Evolutionary conservation across 2,797 vertebrate genomes (phyloP).

Genomic region (Acanthurus tractus): DNA sequence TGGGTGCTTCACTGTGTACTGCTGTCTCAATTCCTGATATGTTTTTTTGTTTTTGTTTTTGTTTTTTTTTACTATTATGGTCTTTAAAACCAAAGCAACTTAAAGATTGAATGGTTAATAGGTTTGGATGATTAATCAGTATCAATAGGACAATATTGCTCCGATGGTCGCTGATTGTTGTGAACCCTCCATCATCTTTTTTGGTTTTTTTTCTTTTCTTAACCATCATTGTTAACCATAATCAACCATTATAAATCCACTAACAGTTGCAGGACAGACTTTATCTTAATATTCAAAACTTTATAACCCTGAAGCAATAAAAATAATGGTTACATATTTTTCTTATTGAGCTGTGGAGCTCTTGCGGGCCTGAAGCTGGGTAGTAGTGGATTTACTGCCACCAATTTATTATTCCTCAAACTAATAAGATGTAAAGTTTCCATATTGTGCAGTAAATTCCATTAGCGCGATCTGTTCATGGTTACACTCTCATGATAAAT

Average conservation of each 20-base stretch:
- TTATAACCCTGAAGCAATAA: not conserved
- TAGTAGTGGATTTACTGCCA: not conserved
- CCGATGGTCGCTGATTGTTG: no score
- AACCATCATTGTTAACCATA: no score
- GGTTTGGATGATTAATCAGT: no score
- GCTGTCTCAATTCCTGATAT: not conserved
- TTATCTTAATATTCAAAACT: not conserved
- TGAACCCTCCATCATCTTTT: no score
- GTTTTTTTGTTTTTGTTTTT: not conserved
- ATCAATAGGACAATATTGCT: no score
- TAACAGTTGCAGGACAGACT: no score
- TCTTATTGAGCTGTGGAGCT: constrained; percentile 1
- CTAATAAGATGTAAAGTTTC: constrained; percentile 35
- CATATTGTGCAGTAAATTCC: constrained; percentile 13
- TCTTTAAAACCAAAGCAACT: constrained; percentile 4
- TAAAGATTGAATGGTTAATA: no score
- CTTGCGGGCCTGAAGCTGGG: not conserved
- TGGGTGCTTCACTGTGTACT: not conserved
- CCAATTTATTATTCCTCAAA: constrained; percentile 29
- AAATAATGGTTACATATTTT: constrained; percentile 1
- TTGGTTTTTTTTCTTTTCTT: no score
- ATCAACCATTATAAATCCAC: no score
- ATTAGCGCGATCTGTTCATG: constrained; percentile 17
- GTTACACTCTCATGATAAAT: constrained; percentile 16
- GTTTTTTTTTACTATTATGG: not conserved